phyloP scores from a whole-genome alignment of 2,113 vertebrate species.

The Chloebia gouldiae region DNA sequence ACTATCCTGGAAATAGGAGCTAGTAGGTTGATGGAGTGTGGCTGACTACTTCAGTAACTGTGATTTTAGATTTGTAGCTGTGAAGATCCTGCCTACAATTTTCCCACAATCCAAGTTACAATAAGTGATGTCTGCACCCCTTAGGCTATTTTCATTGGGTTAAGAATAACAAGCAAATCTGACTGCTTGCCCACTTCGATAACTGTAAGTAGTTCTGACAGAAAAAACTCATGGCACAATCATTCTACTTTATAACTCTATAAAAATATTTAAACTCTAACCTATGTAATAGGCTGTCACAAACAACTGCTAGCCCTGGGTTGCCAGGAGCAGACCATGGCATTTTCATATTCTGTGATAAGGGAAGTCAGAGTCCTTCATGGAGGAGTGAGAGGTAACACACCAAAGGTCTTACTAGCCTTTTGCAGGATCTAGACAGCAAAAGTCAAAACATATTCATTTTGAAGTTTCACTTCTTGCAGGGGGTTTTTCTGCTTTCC shows the following conservation, averaged over 20 bases:
- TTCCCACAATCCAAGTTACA: not conserved
- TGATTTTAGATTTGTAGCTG: not conserved
- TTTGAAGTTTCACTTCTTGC: not conserved
- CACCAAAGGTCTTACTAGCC: not conserved
- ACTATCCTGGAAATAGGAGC: not conserved
- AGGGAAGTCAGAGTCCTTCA: not conserved
- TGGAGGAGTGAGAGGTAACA: not conserved
- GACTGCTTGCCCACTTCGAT: not conserved
- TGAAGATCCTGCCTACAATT: not conserved
- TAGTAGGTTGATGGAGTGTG: not conserved
- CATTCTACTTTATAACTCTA: not conserved
- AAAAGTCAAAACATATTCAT: not conserved
- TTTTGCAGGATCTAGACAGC: not conserved
- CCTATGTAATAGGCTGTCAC: not conserved
- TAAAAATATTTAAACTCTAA: not conserved
- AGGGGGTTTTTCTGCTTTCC: not conserved
- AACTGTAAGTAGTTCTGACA: constrained; percentile 36
- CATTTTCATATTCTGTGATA: not conserved
- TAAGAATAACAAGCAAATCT: constrained; percentile 13
- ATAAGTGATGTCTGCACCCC: not conserved
- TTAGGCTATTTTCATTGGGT: not conserved
- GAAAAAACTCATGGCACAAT: constrained; percentile 29
- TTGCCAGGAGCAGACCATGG: not conserved
- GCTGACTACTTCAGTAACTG: not conserved
- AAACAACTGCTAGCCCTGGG: not conserved